These are phyloP conservation scores for Dermolepida albohirtum DNA, from an alignment of 2,888 invertebrate genomes.

Conservation along the genomic window DNA sequence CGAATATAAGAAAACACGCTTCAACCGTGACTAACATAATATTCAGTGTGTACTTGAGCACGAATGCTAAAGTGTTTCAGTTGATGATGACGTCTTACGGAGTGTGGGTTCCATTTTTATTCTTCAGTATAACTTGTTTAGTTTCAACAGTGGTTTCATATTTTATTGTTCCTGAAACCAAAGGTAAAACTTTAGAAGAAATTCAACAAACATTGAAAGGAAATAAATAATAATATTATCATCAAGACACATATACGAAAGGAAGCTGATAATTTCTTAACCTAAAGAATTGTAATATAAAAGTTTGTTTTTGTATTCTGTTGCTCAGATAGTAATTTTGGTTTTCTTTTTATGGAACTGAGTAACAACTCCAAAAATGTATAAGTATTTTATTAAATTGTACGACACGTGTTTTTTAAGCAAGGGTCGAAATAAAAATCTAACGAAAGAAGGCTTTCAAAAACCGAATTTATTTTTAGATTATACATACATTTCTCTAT, in stretches of 20 bases:
- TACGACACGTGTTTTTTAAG: no score
- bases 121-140: conserved; percentile 54
- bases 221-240: neutral
- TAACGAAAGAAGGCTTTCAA: no score
- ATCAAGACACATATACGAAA: neutral
- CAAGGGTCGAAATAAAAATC: no score
- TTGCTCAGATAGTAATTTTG: no score
- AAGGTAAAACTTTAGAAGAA: conserved; percentile 61
- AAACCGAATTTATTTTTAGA: no score
- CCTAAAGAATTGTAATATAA: neutral
- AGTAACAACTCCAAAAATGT: no score
- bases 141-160: conserved; percentile 52
- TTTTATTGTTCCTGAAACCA: conserved; percentile 59
- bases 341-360: no score
- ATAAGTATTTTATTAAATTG: no score
- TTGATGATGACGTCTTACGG: conserved; percentile 54
- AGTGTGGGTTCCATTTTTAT: conserved; percentile 56
- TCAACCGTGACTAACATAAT: conserved; percentile 53
- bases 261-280: neutral
- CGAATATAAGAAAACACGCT: conserved; percentile 57
- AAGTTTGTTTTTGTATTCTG: no score
- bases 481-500: no score
- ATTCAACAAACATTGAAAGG: conserved; percentile 58
- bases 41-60: conserved; percentile 50
- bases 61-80: conserved; percentile 56